Base-by-base conservation (phyloP, 2,113 vertebrate genomes). In the Strix aluco region DNA sequence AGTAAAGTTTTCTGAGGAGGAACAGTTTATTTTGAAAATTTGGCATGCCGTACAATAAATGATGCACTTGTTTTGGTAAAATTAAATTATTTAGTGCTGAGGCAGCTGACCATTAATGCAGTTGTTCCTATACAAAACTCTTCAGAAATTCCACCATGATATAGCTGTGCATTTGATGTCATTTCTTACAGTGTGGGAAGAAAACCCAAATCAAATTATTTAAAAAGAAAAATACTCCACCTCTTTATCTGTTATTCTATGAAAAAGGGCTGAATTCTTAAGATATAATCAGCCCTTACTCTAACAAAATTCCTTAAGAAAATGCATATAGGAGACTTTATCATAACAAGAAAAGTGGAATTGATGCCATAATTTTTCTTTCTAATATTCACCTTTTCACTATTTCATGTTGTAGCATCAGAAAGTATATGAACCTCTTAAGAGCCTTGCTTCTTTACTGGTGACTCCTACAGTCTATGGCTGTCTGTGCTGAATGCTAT, bases 151-250 rank as follows among this genome's bases (percentile, higher is more conserved):
- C 30, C 23, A 62, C 40, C 14, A 18, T 65, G 58, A 44, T 69
- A 34, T 17, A 88, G 29, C 32, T 72, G 9, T 57, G 34, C 0
- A 0, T 92, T 93, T 40, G 63, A 3, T 81, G n/a, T 5, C 9
- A 13, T 85, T 90, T 51, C 44, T 75, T 70, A 75, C 10, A 74
- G 16, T 18, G 5, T 13, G 29, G 17, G 17, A 67, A 85, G 42
- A 72, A 86, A 91, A 86, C 72, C 27, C 21, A 23, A 51, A 65
- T 1, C 2, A 77, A 69, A 44, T 66, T 34, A 54, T 80, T 83
- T 27, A 26, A 44, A 92, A 82, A 52, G 11, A 57, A 40, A 72
- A 73, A 49, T 8, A 59, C 6, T 3, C 4, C 4, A 13, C 13
- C 5, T 3, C 7, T 86, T 57, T 72, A 55, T 20, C 26, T 75